Conservation (phyloP, 2,888 invertebrate genomes). For the Lithophane socia region DNA sequence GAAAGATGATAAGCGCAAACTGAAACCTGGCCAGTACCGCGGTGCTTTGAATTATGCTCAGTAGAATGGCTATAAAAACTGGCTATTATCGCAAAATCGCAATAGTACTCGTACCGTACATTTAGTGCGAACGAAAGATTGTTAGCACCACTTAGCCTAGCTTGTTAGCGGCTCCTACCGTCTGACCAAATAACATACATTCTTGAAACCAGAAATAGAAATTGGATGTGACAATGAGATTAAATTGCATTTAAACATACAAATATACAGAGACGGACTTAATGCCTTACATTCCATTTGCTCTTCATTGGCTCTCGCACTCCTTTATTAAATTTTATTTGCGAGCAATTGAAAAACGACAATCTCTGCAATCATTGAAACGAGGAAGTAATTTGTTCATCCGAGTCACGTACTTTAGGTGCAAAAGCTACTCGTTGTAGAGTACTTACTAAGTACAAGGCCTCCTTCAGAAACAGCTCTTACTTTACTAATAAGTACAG, state of each 20-base stretch:
- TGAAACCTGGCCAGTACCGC: neutral
- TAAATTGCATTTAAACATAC: neutral
- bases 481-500: constrained; percentile 20
- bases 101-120: constrained; percentile 18
- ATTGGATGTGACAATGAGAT: constrained; percentile 9
- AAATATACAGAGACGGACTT: too few relatives aligned
- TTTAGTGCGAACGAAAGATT: neutral
- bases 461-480: constrained; percentile 16
- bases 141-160: constrained; percentile 22
- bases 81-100: neutral
- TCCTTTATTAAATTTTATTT: neutral
- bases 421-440: constrained; percentile 6
- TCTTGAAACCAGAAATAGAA: constrained; percentile 3
- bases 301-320: too few relatives aligned
- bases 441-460: constrained; percentile 19
- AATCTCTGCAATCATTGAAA: constrained; percentile 22
- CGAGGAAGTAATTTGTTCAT: constrained; percentile 37
- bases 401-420: constrained; percentile 43
- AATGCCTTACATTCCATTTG: neutral
- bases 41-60: constrained; percentile 1
- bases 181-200: constrained; percentile 30
- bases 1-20: constrained; percentile 2
- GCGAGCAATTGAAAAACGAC: neutral
- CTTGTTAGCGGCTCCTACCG: constrained; percentile 4
- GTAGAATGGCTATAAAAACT: neutral